Conservation (phyloP, 1,140 invertebrate genomes). For the Adelges cooleyi region DNA sequence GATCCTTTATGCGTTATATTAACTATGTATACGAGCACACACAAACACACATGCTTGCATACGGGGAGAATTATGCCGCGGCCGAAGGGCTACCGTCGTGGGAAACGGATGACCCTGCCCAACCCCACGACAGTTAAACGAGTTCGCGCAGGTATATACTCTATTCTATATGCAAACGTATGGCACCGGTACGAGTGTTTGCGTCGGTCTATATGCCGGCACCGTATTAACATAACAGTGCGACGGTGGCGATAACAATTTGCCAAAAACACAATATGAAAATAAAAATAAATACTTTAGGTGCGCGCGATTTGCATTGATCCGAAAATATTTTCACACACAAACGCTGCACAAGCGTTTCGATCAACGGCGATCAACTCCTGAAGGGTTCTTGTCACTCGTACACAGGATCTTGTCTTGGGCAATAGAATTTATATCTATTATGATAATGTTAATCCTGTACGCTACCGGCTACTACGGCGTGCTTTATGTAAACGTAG, state of each 20-base stretch:
- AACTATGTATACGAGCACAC: not conserved
- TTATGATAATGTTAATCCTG: too few species aligned
- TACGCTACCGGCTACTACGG: too few species aligned
- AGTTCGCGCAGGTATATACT: not conserved
- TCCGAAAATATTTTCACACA: too few species aligned
- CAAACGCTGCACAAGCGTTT: too few species aligned
- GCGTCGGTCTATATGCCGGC: not conserved
- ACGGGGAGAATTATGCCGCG: not conserved
- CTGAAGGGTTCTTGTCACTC: too few species aligned
- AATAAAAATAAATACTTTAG: too few species aligned
- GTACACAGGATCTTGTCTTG: too few species aligned
- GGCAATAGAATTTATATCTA: too few species aligned
- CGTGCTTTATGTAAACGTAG: too few species aligned
- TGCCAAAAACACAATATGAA: not conserved
- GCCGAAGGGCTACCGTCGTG: constrained; percentile 12
- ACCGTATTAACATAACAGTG: constrained; percentile 14
- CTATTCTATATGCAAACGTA: too few species aligned
- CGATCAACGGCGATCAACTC: too few species aligned
- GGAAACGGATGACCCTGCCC: constrained; percentile 24
- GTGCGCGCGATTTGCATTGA: too few species aligned
- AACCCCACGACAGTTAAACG: not conserved
- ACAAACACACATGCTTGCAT: not conserved
- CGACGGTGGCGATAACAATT: not conserved
- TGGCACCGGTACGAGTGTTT: not conserved
- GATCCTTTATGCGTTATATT: not conserved